Base-by-base conservation (phyloP, 1,140 invertebrate genomes). In the Amyelois transitella region DNA sequence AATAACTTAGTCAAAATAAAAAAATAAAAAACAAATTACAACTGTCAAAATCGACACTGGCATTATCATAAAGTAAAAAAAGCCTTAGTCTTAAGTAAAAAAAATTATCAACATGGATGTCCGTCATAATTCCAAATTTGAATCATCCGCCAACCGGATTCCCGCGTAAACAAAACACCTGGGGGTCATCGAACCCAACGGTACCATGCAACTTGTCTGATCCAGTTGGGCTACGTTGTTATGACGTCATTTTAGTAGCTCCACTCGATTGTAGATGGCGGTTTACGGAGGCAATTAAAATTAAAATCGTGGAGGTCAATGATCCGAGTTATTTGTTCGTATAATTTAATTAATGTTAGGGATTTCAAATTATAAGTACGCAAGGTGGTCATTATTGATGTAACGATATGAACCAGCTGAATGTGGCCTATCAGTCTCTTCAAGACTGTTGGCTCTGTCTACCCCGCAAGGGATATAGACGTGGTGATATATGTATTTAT, bases 101-200 rank as follows among this genome's bases (percentile, higher is more conserved):
- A 14, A 14, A 38, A 14, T 38, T 64, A 59, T 66, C 58, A 53
- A 62, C 50, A 19, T 24, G 47, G 56, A 48, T 48, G 49, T 55
- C 21, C 21, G 14, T 51, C 60, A 54, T 53, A 68, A 66, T 55
- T 61, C 52, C 45, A 48, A 50, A 22, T 50, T 56, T 43, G 50
- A 60, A 63, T 65, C 64, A 63, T 72, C 60, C 56, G 61, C 53
- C 57, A 65, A 51, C 61, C 53, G 32, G 51, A 55, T 75, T 80
- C 64, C 70, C 81, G 73, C 75, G 79, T 82, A 84, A 86, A 86
- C 81, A 81, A 84, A 82, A 76, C 64, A 58, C 67, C 48, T 18
- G 58, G 43, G 44, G 82, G 74, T 77, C 81, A 58, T 72, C 76
- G 72, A 84, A 78, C 81, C 72, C 83, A 86, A 86, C 83, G 83